Conservation (phyloP, 1,140 invertebrate genomes). For the Brachionus rotundiformis region DNA sequence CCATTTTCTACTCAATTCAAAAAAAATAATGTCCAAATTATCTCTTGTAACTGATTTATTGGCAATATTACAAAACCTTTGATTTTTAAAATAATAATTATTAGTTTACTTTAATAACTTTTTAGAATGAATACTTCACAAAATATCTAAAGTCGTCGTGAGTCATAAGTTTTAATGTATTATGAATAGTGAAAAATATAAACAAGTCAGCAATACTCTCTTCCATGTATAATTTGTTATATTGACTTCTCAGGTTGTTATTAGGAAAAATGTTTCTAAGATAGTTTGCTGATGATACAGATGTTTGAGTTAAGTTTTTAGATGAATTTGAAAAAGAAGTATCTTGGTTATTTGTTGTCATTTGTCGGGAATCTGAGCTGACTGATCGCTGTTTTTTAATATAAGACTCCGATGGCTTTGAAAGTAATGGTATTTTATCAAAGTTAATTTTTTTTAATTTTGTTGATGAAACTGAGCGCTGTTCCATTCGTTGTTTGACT, state of each 20-base stretch:
- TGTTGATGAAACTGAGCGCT: background rate
- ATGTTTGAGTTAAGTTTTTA: background rate
- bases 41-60: background rate
- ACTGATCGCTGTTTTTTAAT: background rate
- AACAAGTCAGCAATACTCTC: constrained; percentile 41
- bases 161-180: background rate
- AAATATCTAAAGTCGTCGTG: constrained; percentile 14
- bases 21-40: constrained; percentile 51
- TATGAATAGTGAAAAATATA: constrained; percentile 35
- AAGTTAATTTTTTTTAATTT: background rate
- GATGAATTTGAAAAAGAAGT: background rate
- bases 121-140: constrained; percentile 39
- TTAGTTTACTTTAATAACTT: no score
- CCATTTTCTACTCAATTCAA: constrained; percentile 48
- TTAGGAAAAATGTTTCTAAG: constrained; percentile 32
- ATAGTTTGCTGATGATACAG: background rate
- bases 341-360: background rate
- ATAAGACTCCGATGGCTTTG: constrained; percentile 17
- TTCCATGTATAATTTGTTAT: constrained; percentile 6
- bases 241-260: constrained; percentile 6
- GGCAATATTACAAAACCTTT: constrained; percentile 13
- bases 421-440: constrained; percentile 40
- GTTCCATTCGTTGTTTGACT: constrained; percentile 35
- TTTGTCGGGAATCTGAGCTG: background rate
- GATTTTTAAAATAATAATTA: no score